Evolutionary conservation across 1,140 invertebrate genomes (phyloP).

Genomic region (Goniozus legneri): DNA sequence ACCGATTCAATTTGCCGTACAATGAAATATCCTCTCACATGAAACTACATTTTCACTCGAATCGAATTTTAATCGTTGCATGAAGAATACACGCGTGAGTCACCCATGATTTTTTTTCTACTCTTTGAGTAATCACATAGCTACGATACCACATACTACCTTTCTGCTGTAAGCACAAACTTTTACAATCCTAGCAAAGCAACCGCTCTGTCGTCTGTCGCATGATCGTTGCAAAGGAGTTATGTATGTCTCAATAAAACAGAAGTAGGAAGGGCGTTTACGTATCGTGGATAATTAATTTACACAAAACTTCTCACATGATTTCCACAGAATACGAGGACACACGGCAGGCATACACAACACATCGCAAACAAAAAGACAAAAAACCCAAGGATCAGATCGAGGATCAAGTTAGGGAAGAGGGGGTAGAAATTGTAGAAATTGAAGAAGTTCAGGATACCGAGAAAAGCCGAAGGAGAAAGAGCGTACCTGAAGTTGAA

Average conservation of each 20-base stretch:
- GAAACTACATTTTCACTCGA: too few species aligned
- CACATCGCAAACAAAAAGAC: conserved; percentile 49
- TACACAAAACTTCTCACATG: conserved; percentile 51
- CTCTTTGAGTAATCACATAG: too few species aligned
- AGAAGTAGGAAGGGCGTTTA: too few species aligned
- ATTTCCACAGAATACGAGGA: conserved; percentile 58
- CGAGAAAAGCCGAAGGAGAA: conserved; percentile 29
- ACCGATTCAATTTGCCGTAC: too few species aligned
- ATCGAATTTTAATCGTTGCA: too few species aligned
- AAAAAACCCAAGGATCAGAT: conserved; percentile 41
- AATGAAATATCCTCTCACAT: too few species aligned
- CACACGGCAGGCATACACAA: conserved; percentile 52
- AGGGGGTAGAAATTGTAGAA: conserved; percentile 40
- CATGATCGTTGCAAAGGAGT: conserved; percentile 13
- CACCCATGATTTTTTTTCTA: too few species aligned
- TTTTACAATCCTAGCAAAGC: conserved; percentile 20
- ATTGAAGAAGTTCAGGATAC: conserved; percentile 27
- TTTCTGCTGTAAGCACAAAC: too few species aligned
- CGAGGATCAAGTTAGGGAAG: conserved; percentile 39
- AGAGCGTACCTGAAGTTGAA: conserved; percentile 14
- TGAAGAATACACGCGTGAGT: too few species aligned
- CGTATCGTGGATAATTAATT: too few species aligned
- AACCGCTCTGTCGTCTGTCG: conserved; percentile 6
- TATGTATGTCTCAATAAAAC: too few species aligned
- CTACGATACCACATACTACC: too few species aligned